Percentiles rank a stretch among this genome's conserved stretches.
Evolutionary conservation across 2,888 invertebrate species (phyloP).

Genomic region (Psococerastis gibbosa): DNA sequence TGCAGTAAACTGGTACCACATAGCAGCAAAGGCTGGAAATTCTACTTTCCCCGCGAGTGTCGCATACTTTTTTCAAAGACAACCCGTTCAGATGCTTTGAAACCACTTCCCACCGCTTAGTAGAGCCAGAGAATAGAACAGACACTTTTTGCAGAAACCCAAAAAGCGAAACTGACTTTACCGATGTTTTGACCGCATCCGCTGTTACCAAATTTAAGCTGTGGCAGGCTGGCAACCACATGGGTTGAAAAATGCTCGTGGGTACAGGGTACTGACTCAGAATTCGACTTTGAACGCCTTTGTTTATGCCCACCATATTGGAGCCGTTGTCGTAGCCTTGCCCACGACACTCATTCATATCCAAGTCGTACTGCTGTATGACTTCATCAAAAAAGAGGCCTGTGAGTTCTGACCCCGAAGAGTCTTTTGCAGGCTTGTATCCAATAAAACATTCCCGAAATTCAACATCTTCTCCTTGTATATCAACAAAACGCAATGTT

Average conservation of each 20-base stretch:
- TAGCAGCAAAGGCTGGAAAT: constrained; percentile 15
- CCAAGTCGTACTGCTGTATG: constrained; percentile 13
- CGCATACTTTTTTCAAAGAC: constrained; percentile 15
- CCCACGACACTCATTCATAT: constrained; percentile 16
- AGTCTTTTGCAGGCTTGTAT: constrained; percentile 9
- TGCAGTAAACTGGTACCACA: no score
- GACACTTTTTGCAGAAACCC: constrained; percentile 13
- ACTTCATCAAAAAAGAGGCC: constrained; percentile 11
- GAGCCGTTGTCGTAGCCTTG: constrained; percentile 18
- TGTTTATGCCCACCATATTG: constrained; percentile 16
- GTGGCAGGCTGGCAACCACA: constrained; percentile 13
- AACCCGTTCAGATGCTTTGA: no score
- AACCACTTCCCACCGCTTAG: no score
- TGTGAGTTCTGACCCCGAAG: constrained; percentile 12
- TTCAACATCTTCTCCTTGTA: constrained; percentile 9
- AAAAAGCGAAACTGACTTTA: constrained; percentile 1
- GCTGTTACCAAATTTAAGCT: constrained; percentile 14
- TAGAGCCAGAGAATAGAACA: constrained; percentile 15
- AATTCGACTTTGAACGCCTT: constrained; percentile 13
- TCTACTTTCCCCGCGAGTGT: constrained; percentile 15
- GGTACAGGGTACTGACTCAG: constrained; percentile 15
- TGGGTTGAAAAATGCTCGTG: constrained; percentile 16
- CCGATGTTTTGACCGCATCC: constrained; percentile 13
- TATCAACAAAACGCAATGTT: constrained; percentile 11
- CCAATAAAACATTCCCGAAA: constrained; percentile 12